These are phyloP conservation scores for Xyliphius kryptos DNA, from an alignment of 2,113 vertebrate genomes.

Conservation along the genomic window DNA sequence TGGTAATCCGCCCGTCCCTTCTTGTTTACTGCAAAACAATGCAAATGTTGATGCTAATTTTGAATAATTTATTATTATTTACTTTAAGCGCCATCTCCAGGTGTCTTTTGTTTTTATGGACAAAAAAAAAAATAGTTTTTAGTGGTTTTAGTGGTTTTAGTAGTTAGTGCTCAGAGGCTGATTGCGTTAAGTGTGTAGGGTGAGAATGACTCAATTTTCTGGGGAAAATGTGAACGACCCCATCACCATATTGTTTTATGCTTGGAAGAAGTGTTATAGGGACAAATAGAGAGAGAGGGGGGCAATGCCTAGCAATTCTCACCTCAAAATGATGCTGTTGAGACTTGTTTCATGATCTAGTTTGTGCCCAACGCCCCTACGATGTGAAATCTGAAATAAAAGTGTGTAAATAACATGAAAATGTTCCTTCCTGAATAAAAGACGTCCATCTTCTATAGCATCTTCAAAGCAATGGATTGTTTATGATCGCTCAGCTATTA, in stretches of 20 bases:
- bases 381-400: too few species aligned
- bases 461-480: too few species aligned
- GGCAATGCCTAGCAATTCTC: slow-evolving; percentile 14
- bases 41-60: slow-evolving; percentile 4
- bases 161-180: neutral
- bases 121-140: neutral
- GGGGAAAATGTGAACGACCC: slow-evolving; percentile 28
- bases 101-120: neutral
- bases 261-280: slow-evolving; percentile 14
- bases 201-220: slow-evolving; percentile 21
- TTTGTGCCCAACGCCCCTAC: too few species aligned
- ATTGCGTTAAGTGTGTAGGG: slow-evolving; percentile 1
- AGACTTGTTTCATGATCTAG: too few species aligned
- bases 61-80: too few species aligned
- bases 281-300: neutral
- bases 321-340: slow-evolving; percentile 11
- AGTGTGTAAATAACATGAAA: too few species aligned
- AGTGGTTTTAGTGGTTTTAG: too few species aligned
- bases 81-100: neutral
- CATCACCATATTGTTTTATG: slow-evolving; percentile 21
- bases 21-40: neutral
- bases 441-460: too few species aligned
- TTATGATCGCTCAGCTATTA: too few species aligned
- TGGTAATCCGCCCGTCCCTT: neutral
- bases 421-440: too few species aligned